Evolutionary conservation across 2,113 vertebrate genomes (phyloP), one percentile per base, ranked within the genome.

Genomic region (Microtus montanus): DNA sequence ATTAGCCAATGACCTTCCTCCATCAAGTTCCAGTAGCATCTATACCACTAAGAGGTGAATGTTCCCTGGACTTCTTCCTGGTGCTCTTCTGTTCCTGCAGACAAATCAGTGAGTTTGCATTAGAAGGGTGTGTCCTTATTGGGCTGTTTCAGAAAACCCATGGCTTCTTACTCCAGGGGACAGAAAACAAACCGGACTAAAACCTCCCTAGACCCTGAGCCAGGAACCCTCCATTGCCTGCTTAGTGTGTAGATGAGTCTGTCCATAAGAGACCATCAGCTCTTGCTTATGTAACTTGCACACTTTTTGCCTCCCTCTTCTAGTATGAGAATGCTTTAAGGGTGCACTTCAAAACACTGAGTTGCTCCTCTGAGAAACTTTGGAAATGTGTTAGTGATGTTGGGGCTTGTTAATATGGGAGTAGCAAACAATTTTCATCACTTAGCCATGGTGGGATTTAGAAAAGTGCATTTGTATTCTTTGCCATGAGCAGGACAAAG

Each of bases 361-460:
- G 66, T 80, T 86, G 4, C 75, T 97, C 92, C 75, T 64, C 85
- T 85, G n/a, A 96, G 44, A 74, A 63, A 92, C 61, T 91, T 96
- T 64, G n/a, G 41, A 93, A 92, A 82, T 70, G 30, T 11, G 49
- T 38, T 71, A 35, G 24, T 58, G 54, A 54, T 89, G 1, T 90
- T 80, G 30, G 17, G n/a, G 19, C 58, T 86, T 90, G n/a, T 89
- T 91, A 52, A 82, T 87, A 35, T 41, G 52, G 86, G 20, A 92
- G n/a, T 47, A 58, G 68, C 84, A 92, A 49, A 83, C 95, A 44
- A 30, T 92, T 94, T 89, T 17, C 73, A 77, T 89, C 8, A 47
- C 30, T 63, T 33, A 84, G 35, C 15, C 58, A n/a, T 26, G 52
- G 13, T 93, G 66, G 35, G 44, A 61, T 92, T 95, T 77, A 92